phyloP scores from a whole-genome alignment of 2,113 vertebrate genomes.

The Oriolus oriolus region DNA sequence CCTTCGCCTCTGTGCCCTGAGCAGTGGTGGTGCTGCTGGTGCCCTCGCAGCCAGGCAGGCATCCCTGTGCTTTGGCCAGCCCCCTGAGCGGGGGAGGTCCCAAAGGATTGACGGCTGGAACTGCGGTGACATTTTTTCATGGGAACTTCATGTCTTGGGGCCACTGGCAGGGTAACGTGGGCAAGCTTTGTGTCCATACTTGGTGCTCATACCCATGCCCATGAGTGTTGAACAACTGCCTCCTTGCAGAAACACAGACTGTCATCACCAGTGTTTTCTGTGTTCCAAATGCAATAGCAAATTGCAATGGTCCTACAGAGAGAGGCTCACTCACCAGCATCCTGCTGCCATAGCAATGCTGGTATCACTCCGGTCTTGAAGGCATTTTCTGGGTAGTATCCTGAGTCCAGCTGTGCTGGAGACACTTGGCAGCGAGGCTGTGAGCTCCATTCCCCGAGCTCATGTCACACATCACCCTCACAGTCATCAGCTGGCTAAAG shows the following conservation, averaged over 20 bases:
- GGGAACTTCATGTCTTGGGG: background rate
- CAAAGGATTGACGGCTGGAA: background rate
- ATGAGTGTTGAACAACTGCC: background rate
- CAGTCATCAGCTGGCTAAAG: background rate
- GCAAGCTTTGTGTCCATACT: background rate
- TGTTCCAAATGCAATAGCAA: background rate
- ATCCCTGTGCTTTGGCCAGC: background rate
- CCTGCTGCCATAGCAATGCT: accelerated
- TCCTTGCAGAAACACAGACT: background rate
- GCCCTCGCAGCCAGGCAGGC: background rate
- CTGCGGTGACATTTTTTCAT: background rate
- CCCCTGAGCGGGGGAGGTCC: accelerated
- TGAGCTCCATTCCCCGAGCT: background rate
- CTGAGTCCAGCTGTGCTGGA: background rate
- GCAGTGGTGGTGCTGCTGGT: accelerated
- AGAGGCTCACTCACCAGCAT: background rate
- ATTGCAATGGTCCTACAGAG: background rate
- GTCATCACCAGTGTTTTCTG: background rate
- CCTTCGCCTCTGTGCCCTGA: accelerated
- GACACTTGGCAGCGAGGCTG: background rate
- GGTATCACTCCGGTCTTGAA: background rate
- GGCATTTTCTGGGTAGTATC: background rate
- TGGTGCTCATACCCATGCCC: background rate
- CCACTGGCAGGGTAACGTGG: background rate
- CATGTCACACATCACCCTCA: background rate